These are phyloP conservation scores for Paratrypauchen microcephalus DNA, from an alignment of 2,797 vertebrate genomes.

Conservation along the genomic window DNA sequence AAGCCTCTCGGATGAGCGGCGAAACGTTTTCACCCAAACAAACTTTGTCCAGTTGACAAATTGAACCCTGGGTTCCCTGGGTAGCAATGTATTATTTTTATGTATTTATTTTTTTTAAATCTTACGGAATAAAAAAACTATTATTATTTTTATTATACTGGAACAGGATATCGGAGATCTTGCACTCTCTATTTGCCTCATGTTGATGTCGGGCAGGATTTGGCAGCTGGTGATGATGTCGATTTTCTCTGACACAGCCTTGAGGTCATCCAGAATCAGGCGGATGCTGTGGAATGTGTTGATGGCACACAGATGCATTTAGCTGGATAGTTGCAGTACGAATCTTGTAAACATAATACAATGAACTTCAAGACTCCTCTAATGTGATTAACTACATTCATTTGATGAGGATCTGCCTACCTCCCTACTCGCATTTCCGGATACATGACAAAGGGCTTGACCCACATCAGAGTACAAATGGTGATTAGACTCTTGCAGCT, in stretches of 20 bases:
- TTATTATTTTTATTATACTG: not conserved
- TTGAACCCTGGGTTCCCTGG: too few relatives aligned
- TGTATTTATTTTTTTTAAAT: too few relatives aligned
- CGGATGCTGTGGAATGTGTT: constrained; percentile 89
- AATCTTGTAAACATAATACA: constrained; percentile 59
- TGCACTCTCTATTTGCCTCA: constrained; percentile 41
- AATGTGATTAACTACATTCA: not conserved
- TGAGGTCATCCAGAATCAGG: constrained; percentile 86
- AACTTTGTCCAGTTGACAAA: too few relatives aligned
- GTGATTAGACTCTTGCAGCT: constrained; percentile 85
- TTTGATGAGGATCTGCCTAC: constrained; percentile 25
- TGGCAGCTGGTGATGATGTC: constrained; percentile 92
- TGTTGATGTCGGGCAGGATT: constrained; percentile 85
- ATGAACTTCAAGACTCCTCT: not conserved
- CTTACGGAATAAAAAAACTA: not conserved
- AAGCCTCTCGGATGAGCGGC: too few relatives aligned
- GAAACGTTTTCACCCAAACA: too few relatives aligned
- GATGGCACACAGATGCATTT: constrained; percentile 79
- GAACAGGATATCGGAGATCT: constrained; percentile 28
- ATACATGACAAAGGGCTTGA: constrained; percentile 81
- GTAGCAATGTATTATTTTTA: too few relatives aligned
- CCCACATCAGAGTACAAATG: constrained; percentile 81
- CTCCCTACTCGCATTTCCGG: constrained; percentile 82
- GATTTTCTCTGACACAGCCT: constrained; percentile 86
- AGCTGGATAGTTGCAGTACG: constrained; percentile 81